Evolutionary conservation across 2,888 invertebrate species (phyloP).

Genomic region (Caenorhabditis zanzibari): DNA sequence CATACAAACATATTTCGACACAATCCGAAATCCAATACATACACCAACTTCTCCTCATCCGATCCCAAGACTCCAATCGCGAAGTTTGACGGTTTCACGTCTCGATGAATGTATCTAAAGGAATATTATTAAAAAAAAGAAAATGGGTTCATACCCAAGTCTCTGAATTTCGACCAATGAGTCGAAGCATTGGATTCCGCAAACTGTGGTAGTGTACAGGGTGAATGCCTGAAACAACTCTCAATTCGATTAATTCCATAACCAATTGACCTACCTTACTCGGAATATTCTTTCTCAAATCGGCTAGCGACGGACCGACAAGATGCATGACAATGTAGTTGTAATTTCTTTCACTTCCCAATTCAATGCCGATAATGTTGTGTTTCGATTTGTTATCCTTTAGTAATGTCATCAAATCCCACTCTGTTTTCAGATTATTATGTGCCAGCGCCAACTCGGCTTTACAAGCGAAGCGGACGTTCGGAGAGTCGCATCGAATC

Average conservation of each 20-base stretch:
- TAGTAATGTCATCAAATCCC: conserved; percentile 63
- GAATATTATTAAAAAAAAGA: background rate
- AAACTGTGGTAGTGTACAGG: conserved; percentile 54
- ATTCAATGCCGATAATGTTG: conserved; percentile 48
- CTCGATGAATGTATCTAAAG: conserved; percentile 60
- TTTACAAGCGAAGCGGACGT: conserved; percentile 49
- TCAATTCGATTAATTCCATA: background rate
- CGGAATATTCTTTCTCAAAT: conserved; percentile 41
- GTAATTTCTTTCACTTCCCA: conserved; percentile 54
- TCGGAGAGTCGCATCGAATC: conserved; percentile 41
- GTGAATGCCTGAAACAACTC: conserved; percentile 42
- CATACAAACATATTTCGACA: conserved; percentile 52
- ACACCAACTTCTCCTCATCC: conserved; percentile 48
- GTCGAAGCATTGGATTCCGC: conserved; percentile 58
- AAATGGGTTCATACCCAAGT: conserved; percentile 3
- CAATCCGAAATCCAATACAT: conserved; percentile 61
- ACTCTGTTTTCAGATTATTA: conserved; percentile 63
- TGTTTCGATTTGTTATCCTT: conserved; percentile 60
- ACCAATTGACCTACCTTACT: conserved; percentile 28
- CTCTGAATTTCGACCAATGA: conserved; percentile 55
- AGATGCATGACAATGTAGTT: conserved; percentile 65
- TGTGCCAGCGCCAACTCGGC: conserved; percentile 48
- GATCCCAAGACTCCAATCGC: conserved; percentile 55
- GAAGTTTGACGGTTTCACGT: conserved; percentile 65
- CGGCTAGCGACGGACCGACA: conserved; percentile 57